These are phyloP conservation scores for Nowickia ferox DNA, from an alignment of 2,888 invertebrate species.

Conservation along the genomic window DNA sequence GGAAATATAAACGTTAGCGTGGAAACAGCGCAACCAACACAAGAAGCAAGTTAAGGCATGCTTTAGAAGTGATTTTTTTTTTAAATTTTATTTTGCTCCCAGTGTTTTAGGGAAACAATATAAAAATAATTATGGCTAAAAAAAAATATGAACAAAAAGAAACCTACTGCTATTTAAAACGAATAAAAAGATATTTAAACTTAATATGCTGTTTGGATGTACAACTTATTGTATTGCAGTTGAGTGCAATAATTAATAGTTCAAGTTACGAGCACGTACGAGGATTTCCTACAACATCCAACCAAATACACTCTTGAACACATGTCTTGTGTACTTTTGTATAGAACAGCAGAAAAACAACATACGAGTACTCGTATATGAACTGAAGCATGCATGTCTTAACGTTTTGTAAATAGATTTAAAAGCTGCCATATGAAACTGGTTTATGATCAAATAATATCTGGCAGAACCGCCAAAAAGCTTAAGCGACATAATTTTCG, in stretches of 20 bases:
- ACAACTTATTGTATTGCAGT: constrained; percentile 59
- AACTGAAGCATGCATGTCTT: constrained; percentile 26
- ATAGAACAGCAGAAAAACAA: neutral
- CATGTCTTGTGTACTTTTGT: neutral
- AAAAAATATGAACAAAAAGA: neutral
- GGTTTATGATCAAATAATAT: neutral
- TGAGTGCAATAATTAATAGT: constrained; percentile 68
- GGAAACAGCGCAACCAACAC: constrained; percentile 14
- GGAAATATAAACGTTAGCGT: constrained; percentile 42
- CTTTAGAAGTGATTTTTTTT: neutral
- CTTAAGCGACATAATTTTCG: too few relatives aligned
- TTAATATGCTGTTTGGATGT: constrained; percentile 59
- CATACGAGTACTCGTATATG: too few relatives aligned
- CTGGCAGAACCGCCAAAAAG: too few relatives aligned
- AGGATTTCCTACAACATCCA: constrained; percentile 55
- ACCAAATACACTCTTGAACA: constrained; percentile 29
- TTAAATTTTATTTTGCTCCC: constrained; percentile 1
- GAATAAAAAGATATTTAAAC: constrained; percentile 30
- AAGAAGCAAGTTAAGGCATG: constrained; percentile 21
- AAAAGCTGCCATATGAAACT: constrained; percentile 32
- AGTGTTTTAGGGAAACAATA: constrained; percentile 12
- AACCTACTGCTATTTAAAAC: neutral
- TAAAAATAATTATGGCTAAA: neutral
- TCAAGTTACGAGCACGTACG: constrained; percentile 62
- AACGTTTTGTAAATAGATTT: neutral